Base-by-base conservation (phyloP, 1,140 invertebrate species). In the Zeugodacus cucurbitae region DNA sequence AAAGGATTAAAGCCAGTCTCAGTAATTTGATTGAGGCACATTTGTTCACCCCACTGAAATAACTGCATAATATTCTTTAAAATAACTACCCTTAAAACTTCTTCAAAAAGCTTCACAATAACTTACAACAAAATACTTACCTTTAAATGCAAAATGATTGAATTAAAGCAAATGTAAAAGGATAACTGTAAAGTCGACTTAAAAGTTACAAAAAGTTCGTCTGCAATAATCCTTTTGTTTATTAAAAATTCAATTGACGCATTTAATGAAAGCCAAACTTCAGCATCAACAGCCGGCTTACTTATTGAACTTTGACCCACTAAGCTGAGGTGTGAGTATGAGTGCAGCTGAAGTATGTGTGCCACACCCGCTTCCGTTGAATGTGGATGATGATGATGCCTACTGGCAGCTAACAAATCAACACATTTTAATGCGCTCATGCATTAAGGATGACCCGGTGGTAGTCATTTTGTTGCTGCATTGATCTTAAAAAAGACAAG, bases 341-440 rank as follows among this genome's bases (percentile, higher is more conserved):
- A 5, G 29, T 34, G 32, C 10, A 62, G 34, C n/a, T 70, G 32
- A 17, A 48, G 6, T 10, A 22, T 11, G 41, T 37, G 20, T 14
- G n/a, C 44, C 41, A 29, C 74, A 82, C 67, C 32, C 34, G 32
- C 67, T 82, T 82, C 74, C 37, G 70, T 34, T 41, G 6, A 1
- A 41, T 44, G 8, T 26, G 10, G 74, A 22, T 82, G 74, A 37
- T 41, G 67, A 48, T 48, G 41, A 48, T 82, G 20, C 70, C 37
- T n/a, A 44, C 41, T 14, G 44, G 41, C 37, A 48, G 74, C 41
- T 48, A 82, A 29, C 74, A 82, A 82, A 82, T 82, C 74, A 82
- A 48, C 74, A 82, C 22, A 82, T 82, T 82, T 82, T 44, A 48
- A 54, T 82, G 74, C 74, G 41, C 74, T 48, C 74, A 82, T 82